phyloP scores from a whole-genome alignment of 2,113 vertebrate species.

The Pomatostomus ruficeps region DNA sequence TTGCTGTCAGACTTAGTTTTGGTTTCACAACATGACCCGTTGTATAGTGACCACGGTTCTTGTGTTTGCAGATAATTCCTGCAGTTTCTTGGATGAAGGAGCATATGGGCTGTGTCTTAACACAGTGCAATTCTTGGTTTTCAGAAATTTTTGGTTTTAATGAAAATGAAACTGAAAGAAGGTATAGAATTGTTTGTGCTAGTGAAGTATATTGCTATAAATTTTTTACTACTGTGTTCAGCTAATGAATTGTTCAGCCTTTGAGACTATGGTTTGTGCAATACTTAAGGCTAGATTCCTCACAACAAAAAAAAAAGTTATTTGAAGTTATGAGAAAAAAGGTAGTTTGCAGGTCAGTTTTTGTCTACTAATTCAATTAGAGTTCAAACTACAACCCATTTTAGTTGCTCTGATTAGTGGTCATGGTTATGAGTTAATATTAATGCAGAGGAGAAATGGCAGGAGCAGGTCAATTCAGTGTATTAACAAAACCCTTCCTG shows the following conservation, averaged over 20 bases:
- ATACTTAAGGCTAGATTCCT: background rate
- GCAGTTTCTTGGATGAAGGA: background rate
- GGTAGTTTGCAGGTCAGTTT: background rate
- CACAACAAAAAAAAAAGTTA: background rate
- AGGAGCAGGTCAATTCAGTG: background rate
- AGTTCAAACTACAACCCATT: background rate
- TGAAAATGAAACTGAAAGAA: background rate
- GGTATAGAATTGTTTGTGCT: background rate
- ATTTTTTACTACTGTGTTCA: background rate
- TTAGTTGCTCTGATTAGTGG: background rate
- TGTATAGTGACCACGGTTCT: background rate
- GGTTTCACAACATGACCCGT: accelerated
- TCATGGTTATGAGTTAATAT: background rate
- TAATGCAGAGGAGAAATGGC: background rate
- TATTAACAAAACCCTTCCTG: background rate
- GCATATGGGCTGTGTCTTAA: background rate
- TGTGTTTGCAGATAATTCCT: background rate
- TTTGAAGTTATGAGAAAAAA: background rate
- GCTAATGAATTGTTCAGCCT: background rate
- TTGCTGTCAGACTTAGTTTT: background rate
- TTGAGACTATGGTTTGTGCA: background rate
- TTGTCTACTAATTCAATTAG: background rate
- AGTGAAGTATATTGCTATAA: background rate
- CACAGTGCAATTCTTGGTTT: background rate
- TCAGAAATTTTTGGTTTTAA: background rate